phyloP scores from a whole-genome alignment of 2,888 invertebrate genomes.

The Colostygia pectinataria region DNA sequence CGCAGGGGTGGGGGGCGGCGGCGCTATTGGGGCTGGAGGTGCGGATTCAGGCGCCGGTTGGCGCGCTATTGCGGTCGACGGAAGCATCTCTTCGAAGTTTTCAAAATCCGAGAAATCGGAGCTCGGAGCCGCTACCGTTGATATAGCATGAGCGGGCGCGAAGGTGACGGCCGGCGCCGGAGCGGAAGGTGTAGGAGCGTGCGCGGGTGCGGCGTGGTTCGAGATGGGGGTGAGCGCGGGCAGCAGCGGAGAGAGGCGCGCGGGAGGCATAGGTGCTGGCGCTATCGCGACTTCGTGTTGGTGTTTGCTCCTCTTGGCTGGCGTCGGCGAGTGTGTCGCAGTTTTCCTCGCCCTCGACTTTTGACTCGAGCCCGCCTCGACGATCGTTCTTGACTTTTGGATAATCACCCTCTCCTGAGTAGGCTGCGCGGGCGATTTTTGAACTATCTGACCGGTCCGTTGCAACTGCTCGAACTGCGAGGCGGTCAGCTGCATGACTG shows the following conservation, averaged over 20 bases:
- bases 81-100: constrained; percentile 73
- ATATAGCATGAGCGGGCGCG: constrained; percentile 37
- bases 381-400: constrained; percentile 59
- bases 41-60: constrained; percentile 47
- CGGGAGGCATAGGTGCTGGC: constrained; percentile 24
- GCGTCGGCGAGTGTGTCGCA: constrained; percentile 50
- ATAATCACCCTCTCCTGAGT: constrained; percentile 60
- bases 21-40: constrained; percentile 26
- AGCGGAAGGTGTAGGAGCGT: constrained; percentile 34
- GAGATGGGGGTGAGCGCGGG: constrained; percentile 43
- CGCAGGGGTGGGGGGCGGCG: constrained; percentile 49
- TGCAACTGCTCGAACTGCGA: constrained; percentile 79
- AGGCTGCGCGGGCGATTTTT: constrained; percentile 49
- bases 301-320: constrained; percentile 61
- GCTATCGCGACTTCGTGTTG: constrained; percentile 58
- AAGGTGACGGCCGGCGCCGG: constrained; percentile 28
- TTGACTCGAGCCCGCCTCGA: constrained; percentile 44
- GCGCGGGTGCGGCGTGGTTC: constrained; percentile 36
- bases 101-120: constrained; percentile 60
- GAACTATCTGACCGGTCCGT: constrained; percentile 73
- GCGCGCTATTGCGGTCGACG: constrained; percentile 71
- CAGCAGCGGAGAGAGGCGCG: constrained; percentile 22
- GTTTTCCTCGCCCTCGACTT: constrained; percentile 61
- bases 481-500: constrained; percentile 74
- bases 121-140: constrained; percentile 44